Evolutionary conservation across 2,888 invertebrate genomes (phyloP), one percentile per base, ranked within the genome.

Genomic region (Macrosiphum euphorbiae): DNA sequence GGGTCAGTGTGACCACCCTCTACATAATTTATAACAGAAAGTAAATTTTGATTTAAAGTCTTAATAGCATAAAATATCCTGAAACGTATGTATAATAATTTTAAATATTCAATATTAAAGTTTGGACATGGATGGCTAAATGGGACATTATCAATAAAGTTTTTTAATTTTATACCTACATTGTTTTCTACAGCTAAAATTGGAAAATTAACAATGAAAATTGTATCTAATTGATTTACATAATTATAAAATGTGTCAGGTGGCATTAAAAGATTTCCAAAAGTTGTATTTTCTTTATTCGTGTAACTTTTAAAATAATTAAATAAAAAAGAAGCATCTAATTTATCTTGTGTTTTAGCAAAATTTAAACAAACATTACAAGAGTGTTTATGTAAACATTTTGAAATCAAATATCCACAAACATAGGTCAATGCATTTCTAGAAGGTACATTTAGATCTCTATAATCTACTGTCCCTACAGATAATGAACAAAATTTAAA

Each of bases 381-480:
- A 16, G 28, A 24, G 87, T 87, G 87, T 87, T 52, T 89, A 41
- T 89, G 26, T 61, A 61, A 89, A 89, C 52, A 92, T 61, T 88
- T 88, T 92, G 52, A 88, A 52, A 67, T 52, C 41, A 92, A 52
- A 52, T 67, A 84, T 78, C 55, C 89, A 89, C 89, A 85, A 85
- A 94, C 55, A 94, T 85, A 94, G 84, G 16, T 90, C 85, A 89
- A 55, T 85, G 26, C 58, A 85, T 94, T 94, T 55, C 58, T 94
- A 55, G 24, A 7, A 90, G 85, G 90, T 89, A 89, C 13, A 44
- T 89, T 44, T 61, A 90, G 47, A 47, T 90, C n/a, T 67, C 47
- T 90, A 90, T 67, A 90, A 67, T 90, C 61, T 90, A 90, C 90
- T 44, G 61, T 90, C 41, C 88, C 88, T 61, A 90, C 47, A 55